A percentile compares a stretch with the other conserved stretches of the same genome.
Evolutionary conservation across 2,797 vertebrate genomes (phyloP).

Genomic region (Rhynchonycteris naso): DNA sequence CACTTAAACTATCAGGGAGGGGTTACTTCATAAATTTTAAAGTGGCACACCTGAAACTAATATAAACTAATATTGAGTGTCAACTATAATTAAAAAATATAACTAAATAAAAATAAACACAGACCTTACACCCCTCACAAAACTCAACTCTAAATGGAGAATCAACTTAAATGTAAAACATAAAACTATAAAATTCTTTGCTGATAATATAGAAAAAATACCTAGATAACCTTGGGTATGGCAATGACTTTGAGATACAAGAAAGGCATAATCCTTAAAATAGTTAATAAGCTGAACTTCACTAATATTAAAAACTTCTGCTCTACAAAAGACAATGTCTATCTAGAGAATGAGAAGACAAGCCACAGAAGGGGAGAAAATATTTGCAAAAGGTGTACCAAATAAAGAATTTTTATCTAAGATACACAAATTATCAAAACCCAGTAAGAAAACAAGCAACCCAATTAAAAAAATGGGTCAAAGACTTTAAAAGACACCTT

Average conservation of each 20-base stretch:
- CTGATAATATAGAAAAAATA: not conserved
- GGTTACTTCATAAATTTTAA: no score
- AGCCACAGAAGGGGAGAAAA: no score
- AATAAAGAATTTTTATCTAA: no score
- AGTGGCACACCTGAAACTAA: not conserved
- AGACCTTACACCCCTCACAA: not conserved
- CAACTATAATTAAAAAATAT: not conserved
- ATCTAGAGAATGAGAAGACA: not conserved
- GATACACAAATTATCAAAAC: no score
- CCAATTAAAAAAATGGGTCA: no score
- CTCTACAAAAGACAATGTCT: not conserved
- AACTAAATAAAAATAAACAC: not conserved
- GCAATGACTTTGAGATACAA: not conserved
- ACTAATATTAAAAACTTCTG: not conserved
- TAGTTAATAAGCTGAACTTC: not conserved
- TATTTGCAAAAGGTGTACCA: no score
- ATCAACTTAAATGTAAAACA: no score
- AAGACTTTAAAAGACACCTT: no score
- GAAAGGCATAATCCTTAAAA: not conserved
- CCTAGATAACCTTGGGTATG: not conserved
- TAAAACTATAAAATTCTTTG: not conserved
- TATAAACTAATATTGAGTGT: not conserved
- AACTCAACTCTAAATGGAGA: not conserved
- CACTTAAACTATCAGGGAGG: no score
- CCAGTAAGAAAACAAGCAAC: no score